phyloP scores from a whole-genome alignment of 2,888 invertebrate species.

The Philopedon plagiatum region DNA sequence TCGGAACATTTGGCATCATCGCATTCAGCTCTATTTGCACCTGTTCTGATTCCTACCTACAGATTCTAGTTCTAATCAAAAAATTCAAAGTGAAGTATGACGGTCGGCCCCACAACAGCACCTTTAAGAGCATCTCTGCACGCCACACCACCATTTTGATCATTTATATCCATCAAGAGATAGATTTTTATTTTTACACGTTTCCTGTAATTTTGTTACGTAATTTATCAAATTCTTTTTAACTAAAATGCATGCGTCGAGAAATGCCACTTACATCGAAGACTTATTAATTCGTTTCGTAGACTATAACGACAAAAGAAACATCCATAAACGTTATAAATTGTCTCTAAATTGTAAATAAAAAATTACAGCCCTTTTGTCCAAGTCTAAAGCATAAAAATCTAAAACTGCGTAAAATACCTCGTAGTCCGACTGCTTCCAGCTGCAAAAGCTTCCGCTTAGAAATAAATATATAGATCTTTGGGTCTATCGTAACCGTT shows the following conservation, averaged over 20 bases:
- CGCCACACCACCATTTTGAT: background rate
- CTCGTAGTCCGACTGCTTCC: background rate
- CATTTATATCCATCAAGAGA: background rate
- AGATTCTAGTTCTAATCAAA: constrained; percentile 15
- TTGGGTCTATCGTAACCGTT: background rate
- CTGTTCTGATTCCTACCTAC: constrained; percentile 26
- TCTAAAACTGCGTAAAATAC: background rate
- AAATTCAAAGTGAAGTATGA: background rate
- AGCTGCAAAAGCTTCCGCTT: constrained; percentile 11
- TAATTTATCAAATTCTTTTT: constrained; percentile 12
- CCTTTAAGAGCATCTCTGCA: background rate
- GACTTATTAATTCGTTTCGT: no score
- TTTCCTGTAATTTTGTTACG: background rate
- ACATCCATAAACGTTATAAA: no score
- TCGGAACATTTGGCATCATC: constrained; percentile 2
- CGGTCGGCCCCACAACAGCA: background rate
- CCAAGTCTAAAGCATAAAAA: no score
- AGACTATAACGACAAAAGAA: no score
- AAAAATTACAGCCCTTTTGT: background rate
- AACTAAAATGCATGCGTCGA: no score
- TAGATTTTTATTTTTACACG: background rate
- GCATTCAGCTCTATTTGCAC: constrained; percentile 19
- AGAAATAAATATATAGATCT: background rate
- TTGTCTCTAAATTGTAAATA: no score
- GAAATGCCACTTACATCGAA: no score